phyloP scores from a whole-genome alignment of 1,140 invertebrate species.

The Lutraria rhynchaena region DNA sequence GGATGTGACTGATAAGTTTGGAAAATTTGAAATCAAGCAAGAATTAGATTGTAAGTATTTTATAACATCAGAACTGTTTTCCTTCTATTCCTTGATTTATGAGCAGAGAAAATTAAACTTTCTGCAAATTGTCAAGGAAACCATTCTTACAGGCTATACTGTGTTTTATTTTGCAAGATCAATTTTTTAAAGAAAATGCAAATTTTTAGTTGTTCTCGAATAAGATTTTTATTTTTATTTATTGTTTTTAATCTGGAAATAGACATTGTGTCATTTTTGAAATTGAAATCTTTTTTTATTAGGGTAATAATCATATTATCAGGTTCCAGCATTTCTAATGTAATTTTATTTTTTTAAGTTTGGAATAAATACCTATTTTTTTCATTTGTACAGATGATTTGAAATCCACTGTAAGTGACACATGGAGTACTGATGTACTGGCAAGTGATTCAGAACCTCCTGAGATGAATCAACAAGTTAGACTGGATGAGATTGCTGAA shows the following conservation, averaged over 20 bases:
- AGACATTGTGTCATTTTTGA: too few species aligned
- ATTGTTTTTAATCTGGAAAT: too few species aligned
- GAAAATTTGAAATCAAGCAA: conserved; percentile 94
- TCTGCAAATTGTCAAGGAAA: too few species aligned
- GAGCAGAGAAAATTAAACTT: too few species aligned
- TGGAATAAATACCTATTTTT: background rate
- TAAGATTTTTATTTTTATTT: too few species aligned
- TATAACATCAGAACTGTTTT: background rate
- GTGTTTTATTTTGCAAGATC: too few species aligned
- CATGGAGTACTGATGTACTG: conserved; percentile 98
- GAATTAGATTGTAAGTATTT: conserved; percentile 74
- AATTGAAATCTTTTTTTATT: background rate
- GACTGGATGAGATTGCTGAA: conserved; percentile 80
- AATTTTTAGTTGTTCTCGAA: too few species aligned
- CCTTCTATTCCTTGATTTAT: too few species aligned
- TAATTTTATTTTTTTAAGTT: background rate
- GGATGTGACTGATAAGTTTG: conserved; percentile 99
- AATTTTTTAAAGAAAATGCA: too few species aligned
- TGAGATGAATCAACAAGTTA: conserved; percentile 78
- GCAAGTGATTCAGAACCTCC: conserved; percentile 94
- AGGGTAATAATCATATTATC: background rate
- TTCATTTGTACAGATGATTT: conserved; percentile 89
- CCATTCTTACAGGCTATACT: too few species aligned
- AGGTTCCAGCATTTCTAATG: background rate
- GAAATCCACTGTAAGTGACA: conserved; percentile 96